Conservation (phyloP, 2,888 invertebrate species). For the Mechanitis mazaeus region DNA sequence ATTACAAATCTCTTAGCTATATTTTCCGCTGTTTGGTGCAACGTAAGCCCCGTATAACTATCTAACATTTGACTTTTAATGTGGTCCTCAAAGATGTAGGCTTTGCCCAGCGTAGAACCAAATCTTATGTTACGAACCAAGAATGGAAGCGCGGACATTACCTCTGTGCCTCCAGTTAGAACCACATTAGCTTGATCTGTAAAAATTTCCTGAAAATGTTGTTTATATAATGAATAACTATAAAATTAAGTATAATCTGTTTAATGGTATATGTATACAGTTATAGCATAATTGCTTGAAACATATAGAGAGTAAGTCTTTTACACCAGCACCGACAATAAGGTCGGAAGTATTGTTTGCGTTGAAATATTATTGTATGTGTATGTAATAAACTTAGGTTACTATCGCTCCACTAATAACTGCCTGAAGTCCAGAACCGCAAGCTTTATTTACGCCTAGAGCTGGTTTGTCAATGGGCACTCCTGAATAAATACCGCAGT, state of each 20-base stretch:
- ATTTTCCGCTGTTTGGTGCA: constrained; percentile 94
- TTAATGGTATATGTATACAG: too few relatives aligned
- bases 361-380: background rate
- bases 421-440: constrained; percentile 97
- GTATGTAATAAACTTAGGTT: constrained; percentile 32
- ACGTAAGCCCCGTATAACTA: constrained; percentile 87
- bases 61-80: constrained; percentile 77
- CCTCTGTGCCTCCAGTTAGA: constrained; percentile 93
- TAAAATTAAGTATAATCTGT: too few relatives aligned
- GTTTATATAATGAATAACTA: too few relatives aligned
- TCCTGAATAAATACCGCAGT: constrained; percentile 88
- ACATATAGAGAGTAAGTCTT: too few relatives aligned
- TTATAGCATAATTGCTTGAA: too few relatives aligned
- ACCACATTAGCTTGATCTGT: constrained; percentile 88
- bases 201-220: constrained; percentile 82
- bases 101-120: constrained; percentile 87
- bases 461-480: constrained; percentile 92
- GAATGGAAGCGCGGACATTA: constrained; percentile 94
- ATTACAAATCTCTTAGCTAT: constrained; percentile 85
- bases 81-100: constrained; percentile 86
- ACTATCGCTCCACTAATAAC: constrained; percentile 91
- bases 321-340: too few relatives aligned
- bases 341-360: background rate
- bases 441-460: constrained; percentile 91
- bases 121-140: constrained; percentile 90